Evolutionary conservation across 2,888 invertebrate genomes (phyloP), one percentile per base, ranked within the genome.

Genomic region (Melinaea menophilus): DNA sequence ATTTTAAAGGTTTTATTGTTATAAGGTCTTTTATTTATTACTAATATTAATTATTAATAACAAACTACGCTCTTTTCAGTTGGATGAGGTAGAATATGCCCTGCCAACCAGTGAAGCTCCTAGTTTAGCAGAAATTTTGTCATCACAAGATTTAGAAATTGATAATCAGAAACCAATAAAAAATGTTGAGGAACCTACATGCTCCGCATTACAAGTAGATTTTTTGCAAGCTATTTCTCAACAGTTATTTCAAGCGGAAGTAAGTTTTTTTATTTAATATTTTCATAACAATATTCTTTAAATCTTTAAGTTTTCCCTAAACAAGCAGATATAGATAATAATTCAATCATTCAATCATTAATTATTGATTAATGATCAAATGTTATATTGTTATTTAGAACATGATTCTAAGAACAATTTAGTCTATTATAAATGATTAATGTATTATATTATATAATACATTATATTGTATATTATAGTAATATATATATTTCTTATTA

Each of bases 191-290:
- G 86, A 88, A 60, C 80, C 85, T n/a, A 77, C 80, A 58, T 89
- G 89, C 71, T 88, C 89, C 54, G 86, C 87, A 31, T 77, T 90
- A 9, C 90, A 90, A 79, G 83, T 85, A 46, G 90, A 90, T 55
- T 88, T 97, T 66, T 89, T 98, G 65, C 97, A 97, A 82, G 97
- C 96, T 68, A 94, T 98, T 59, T 97, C 98, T 3, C 94, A 97
- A 34, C 98, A 98, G 85, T 91, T 98, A 33, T 88, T 93, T 68
- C 97, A 97, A 64, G 98, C 98, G 45, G 65, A 71, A 59, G 67
- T 71, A 64, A 66, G 63, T 64, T 55, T 46, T 51, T 57, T 51
- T 0, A 41, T 33, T 51, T 48, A 22, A 22, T 22, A 22, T 62
- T 48, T 47, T 41, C 11, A 33, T 12, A 48, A 51, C 5, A 55